phyloP scores from a whole-genome alignment of 2,797 vertebrate species.

The Semotilus atromaculatus region DNA sequence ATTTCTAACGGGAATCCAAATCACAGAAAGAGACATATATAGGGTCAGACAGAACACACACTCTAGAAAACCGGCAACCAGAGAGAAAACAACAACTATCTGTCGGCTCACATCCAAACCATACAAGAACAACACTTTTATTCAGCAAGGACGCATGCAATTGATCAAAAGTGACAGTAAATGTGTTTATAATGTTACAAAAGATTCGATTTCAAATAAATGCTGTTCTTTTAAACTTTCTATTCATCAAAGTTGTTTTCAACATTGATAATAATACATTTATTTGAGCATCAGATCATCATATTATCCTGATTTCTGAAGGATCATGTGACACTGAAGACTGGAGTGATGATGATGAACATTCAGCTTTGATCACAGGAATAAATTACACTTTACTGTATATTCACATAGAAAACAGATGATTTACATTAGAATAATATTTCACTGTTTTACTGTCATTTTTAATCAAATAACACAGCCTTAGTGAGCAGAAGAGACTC shows the following conservation, averaged over 20 bases:
- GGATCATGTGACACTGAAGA: slow-evolving; percentile 12
- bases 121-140: background rate
- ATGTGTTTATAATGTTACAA: background rate
- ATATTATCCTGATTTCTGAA: background rate
- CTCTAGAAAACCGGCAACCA: background rate
- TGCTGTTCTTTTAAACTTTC: too few relatives aligned
- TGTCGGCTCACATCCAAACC: too few relatives aligned
- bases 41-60: background rate
- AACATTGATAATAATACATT: background rate
- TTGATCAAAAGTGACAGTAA: background rate
- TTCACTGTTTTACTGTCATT: background rate
- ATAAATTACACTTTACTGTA: background rate
- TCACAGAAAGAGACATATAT: background rate
- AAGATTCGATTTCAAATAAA: background rate
- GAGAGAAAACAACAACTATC: background rate
- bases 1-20: background rate
- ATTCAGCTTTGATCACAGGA: background rate
- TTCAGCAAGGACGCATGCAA: background rate
- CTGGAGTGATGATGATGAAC: background rate
- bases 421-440: background rate
- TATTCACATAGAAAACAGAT: background rate
- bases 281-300: too few relatives aligned
- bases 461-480: background rate
- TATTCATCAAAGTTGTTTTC: background rate
- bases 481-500: background rate